Evolutionary conservation across 2,888 invertebrate species (phyloP), one percentile per base, ranked within the genome.

Genomic region (Dexiosoma caninum): DNA sequence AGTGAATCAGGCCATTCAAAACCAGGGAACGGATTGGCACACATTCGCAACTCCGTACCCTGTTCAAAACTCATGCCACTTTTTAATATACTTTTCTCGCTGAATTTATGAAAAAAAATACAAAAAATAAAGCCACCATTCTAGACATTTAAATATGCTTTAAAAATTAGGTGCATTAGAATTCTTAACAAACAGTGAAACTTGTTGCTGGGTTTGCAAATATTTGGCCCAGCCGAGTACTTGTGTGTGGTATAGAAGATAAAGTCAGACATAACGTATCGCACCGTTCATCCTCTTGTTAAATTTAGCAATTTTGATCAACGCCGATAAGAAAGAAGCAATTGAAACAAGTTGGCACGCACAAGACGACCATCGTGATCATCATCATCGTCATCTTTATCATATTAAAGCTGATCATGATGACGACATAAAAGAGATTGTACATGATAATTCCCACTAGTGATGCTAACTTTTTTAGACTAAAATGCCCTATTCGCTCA

Each of bases 251-350:
- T 67, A 76, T 72, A 19, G 55, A 66, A 35, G 55, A 53, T 40
- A 72, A 51, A 49, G 16, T 42, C 46, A 57, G 59, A 59, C 62
- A 55, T 70, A 67, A 46, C 14, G 23, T 70, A 67, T 62, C 59
- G 57, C 71, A 57, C 77, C 71, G 78, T 82, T 77, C 72, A 78
- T 69, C 51, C 69, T 53, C 70, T 82, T 67, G 75, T 82, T 78
- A 78, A 78, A 76, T 71, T 78, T 78, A 67, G 82, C 83, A 81
- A 78, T 82, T 82, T 76, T 53, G 82, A 83, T 83, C 82, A 79
- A 72, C 79, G 75, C 79, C 80, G 79, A 80, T 82, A 78, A 66
- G 40, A 66, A 71, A 59, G 42, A 78, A 70, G 55, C 69, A 53
- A 82, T 72, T 66, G 72, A 78, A 81, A 74, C 35, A 81, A 71